phyloP scores from a whole-genome alignment of 2,888 invertebrate species.

The Lochmaea crataegi region DNA sequence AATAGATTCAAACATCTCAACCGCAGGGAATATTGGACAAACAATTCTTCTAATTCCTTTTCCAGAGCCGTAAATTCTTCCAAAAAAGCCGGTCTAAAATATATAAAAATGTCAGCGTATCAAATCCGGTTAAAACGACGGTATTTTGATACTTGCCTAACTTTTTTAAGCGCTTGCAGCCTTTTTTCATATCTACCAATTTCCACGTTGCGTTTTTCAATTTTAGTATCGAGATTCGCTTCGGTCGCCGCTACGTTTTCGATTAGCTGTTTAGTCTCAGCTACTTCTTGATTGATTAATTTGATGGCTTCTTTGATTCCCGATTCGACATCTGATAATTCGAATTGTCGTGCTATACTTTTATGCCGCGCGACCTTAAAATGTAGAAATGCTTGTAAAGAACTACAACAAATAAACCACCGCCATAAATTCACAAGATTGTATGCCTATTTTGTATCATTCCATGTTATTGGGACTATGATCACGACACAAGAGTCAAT shows the following conservation, averaged over 20 bases:
- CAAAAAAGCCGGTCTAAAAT: conserved; percentile 89
- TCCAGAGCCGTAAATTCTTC: conserved; percentile 94
- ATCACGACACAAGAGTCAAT: no score
- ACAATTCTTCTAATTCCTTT: conserved; percentile 83
- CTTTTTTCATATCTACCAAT: conserved; percentile 93
- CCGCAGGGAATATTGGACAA: conserved; percentile 88
- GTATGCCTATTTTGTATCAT: no score
- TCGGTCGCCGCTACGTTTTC: conserved; percentile 90
- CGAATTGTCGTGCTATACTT: conserved; percentile 86
- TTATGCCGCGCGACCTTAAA: conserved; percentile 78
- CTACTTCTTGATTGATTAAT: conserved; percentile 75
- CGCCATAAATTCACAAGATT: no score
- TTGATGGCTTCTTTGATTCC: conserved; percentile 81
- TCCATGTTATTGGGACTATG: no score
- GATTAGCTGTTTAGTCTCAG: conserved; percentile 80
- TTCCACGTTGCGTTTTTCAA: conserved; percentile 90
- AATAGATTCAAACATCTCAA: conserved; percentile 90
- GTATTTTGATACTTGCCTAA: conserved; percentile 71
- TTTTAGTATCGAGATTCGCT: conserved; percentile 88
- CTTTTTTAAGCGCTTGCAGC: conserved; percentile 92
- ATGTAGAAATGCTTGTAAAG: background rate
- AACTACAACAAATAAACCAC: no score
- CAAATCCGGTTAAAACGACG: background rate
- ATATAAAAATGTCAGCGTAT: background rate
- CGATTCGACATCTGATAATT: conserved; percentile 83